Evolutionary conservation across 2,888 invertebrate species (phyloP).

Genomic region (Lapara coniferarum): DNA sequence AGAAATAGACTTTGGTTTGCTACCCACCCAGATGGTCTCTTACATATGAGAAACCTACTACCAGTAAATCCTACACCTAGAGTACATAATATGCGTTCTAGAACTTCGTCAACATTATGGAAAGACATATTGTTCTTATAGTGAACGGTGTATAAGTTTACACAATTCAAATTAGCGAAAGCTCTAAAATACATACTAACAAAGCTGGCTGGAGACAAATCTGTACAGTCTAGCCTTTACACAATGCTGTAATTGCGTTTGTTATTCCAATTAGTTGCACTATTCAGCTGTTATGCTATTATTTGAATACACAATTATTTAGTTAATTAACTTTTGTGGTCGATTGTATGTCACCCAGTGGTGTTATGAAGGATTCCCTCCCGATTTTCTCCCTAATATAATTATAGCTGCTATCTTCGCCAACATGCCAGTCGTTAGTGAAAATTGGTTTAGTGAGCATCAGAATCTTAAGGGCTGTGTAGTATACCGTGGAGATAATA

Average conservation of each 20-base stretch:
- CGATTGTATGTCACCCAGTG: slow-evolving; percentile 36
- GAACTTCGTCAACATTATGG: too few species aligned
- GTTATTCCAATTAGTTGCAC: slow-evolving; percentile 25
- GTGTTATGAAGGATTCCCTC: slow-evolving; percentile 40
- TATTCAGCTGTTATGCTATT: slow-evolving; percentile 25
- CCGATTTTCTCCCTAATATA: slow-evolving; percentile 45
- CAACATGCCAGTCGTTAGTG: slow-evolving; percentile 44
- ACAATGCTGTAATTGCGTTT: slow-evolving; percentile 35
- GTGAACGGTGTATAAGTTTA: neutral
- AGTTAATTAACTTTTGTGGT: slow-evolving; percentile 42
- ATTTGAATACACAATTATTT: slow-evolving; percentile 31
- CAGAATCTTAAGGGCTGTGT: slow-evolving; percentile 33
- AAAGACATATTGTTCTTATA: too few species aligned
- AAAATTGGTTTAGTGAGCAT: slow-evolving; percentile 47
- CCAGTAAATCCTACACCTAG: too few species aligned
- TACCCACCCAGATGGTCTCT: too few species aligned
- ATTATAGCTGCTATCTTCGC: slow-evolving; percentile 45
- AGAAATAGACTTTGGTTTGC: too few species aligned
- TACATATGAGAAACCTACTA: too few species aligned
- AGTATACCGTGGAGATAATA: neutral
- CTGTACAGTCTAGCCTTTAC: slow-evolving; percentile 32
- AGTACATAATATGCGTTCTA: too few species aligned
- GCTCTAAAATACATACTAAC: slow-evolving; percentile 23
- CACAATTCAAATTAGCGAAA: slow-evolving; percentile 20
- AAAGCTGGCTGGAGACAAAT: slow-evolving; percentile 31